Conservation (phyloP, 2,888 invertebrate genomes). For the Drosophila robusta region DNA sequence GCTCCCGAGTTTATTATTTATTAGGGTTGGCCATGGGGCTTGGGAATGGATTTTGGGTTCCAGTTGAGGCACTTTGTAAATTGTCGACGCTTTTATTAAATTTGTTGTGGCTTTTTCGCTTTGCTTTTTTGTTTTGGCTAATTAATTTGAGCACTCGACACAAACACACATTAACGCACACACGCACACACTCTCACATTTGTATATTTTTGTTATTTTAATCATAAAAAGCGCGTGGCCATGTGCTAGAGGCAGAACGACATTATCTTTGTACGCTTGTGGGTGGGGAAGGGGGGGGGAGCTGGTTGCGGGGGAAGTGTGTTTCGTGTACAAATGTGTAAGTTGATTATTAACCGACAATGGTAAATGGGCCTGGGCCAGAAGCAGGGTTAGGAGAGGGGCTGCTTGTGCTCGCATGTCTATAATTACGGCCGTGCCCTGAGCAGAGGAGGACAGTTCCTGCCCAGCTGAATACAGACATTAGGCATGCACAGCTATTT, state of each 20-base stretch:
- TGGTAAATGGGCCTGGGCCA: slow-evolving; percentile 26
- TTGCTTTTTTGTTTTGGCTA: slow-evolving; percentile 54
- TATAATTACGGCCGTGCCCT: slow-evolving; percentile 67
- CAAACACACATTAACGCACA: slow-evolving; percentile 15
- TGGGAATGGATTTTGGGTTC: slow-evolving; percentile 45
- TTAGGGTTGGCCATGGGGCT: slow-evolving; percentile 37
- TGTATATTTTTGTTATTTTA: slow-evolving; percentile 62
- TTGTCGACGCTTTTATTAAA: slow-evolving; percentile 71
- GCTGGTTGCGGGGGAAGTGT: slow-evolving; percentile 3
- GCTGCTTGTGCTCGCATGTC: slow-evolving; percentile 54
- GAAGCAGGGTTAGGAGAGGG: not conserved
- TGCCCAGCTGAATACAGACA: slow-evolving; percentile 74
- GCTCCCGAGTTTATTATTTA: slow-evolving; percentile 18
- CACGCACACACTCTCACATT: slow-evolving; percentile 2
- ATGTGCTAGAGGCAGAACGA: slow-evolving; percentile 52
- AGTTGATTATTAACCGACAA: slow-evolving; percentile 73
- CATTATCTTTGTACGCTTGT: slow-evolving; percentile 42
- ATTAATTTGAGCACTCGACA: slow-evolving; percentile 68
- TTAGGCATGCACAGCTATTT: slow-evolving; percentile 77
- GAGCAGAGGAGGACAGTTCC: slow-evolving; percentile 45
- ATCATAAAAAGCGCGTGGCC: slow-evolving; percentile 70
- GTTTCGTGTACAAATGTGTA: slow-evolving; percentile 53
- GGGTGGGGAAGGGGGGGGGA: not conserved
- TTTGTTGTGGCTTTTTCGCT: slow-evolving; percentile 49
- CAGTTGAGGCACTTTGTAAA: slow-evolving; percentile 30